Percentiles rank a stretch among this genome's conserved stretches.
Conservation (phyloP, 2,797 vertebrate species). For the Monodelphis domestica region DNA sequence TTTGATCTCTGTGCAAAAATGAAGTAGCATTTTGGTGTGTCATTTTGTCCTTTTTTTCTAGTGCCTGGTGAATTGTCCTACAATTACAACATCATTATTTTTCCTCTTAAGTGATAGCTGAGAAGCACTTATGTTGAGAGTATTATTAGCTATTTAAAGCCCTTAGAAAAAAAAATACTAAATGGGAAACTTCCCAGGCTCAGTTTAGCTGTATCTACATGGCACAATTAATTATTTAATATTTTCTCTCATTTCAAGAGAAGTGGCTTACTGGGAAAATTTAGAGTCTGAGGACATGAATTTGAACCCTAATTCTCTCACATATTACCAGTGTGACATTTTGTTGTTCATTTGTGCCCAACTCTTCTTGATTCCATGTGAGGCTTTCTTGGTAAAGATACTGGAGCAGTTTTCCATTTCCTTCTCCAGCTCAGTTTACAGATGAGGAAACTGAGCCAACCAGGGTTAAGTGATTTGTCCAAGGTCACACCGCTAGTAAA, state of each 20-base stretch:
- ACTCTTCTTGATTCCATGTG: too few species aligned
- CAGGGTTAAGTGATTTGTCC: too few species aligned
- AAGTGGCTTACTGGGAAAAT: neutral
- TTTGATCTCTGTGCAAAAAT: neutral
- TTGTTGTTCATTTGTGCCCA: too few species aligned
- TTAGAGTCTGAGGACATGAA: neutral
- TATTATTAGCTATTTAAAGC: neutral
- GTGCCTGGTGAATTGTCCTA: neutral
- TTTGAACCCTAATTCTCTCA: neutral
- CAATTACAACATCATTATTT: neutral
- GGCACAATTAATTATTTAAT: neutral
- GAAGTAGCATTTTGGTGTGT: neutral
- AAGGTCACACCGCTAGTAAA: too few species aligned
- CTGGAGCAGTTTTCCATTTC: too few species aligned
- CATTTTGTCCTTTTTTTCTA: neutral
- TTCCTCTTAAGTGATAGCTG: neutral
- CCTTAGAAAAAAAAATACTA: neutral
- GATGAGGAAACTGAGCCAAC: too few species aligned
- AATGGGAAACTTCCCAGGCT: neutral
- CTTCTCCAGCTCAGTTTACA: too few species aligned
- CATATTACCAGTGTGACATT: too few species aligned
- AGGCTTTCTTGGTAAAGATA: too few species aligned
- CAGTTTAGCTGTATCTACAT: neutral
- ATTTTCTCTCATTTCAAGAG: neutral
- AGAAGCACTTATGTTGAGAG: neutral